Base-by-base conservation (phyloP, 2,888 invertebrate genomes). In the Hydrotaea diabolus region DNA sequence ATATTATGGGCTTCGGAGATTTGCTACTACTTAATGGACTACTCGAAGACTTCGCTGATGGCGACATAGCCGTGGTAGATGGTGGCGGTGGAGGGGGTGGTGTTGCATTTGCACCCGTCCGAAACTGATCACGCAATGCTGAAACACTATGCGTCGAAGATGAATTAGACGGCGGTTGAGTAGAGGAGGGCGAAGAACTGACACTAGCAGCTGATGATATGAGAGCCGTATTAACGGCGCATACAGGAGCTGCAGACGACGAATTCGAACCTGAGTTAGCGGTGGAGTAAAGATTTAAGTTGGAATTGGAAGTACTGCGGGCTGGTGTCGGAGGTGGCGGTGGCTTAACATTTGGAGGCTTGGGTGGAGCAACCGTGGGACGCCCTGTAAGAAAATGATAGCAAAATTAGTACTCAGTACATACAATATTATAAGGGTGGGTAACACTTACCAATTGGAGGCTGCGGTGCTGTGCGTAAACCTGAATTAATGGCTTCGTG, bases 261-360 rank as follows among this genome's bases (percentile, higher is more conserved):
- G 77, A 21, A 31, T 72, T 13, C 8, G 78, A 36, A 53, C 59
- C 75, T 59, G 85, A 82, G 69, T 85, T 86, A 31, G 66, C n/a
- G 1, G 79, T 66, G 71, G 89, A 87, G 43, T 91, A 86, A 86
- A 88, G 91, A 86, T 89, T 90, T 75, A 92, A 87, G 87, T 93
- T 92, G 82, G 91, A 90, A 88, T 92, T 92, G 59, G 92, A 92
- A 80, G 91, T 89, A 87, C 93, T 92, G 86, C 92, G 90, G 46
- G 92, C 91, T 43, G 92, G 92, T 81, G 92, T 91, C 8, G 93
- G 93, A 17, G 93, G 92, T 82, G 93, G 93, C 74, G 93, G 93
- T 19, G 92, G 92, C 86, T 92, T 92, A 7, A 91, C 90, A 85
- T 89, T 89, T 49, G 91, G 91, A 55, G 91, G 91, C 81, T 90